Base-by-base conservation (phyloP, 2,888 invertebrate species). In the Amiota minor region DNA sequence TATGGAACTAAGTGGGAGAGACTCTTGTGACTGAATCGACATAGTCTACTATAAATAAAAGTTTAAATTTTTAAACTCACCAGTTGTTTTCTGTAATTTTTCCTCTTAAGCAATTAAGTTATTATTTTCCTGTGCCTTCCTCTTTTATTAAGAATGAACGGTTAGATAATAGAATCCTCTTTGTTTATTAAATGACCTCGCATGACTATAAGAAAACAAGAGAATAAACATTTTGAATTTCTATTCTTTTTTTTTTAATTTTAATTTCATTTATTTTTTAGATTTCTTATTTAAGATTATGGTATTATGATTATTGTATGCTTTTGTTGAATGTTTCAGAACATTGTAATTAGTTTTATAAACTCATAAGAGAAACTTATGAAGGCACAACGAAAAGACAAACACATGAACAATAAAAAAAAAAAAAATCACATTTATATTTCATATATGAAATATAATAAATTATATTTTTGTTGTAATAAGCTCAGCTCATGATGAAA, bases 321-420 rank as follows among this genome's bases (percentile, higher is more conserved):
- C 56, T 12, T 59, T 59, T 16, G 18, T 18, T 59, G 18, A 59
- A 11, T 59, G 59, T 18, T 20, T 59, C 59, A 11, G 53, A 72
- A 83, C 81, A 74, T 77, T 85, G 82, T 83, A 83, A 83, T 83
- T 83, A 83, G 82, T 85, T 83, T 85, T 85, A 77, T 16, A 69
- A 35, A 69, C 55, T 35, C 53, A 45, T 53, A 53, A n/a, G 20
- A 3, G 59, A n/a, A 20, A 59, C 18, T 20, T 20, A 59, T 18
- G 20, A 59, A 50, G 12, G 53, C 59, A 20, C 59, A 16, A 59
- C 20, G 23, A 50, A n/a, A 0, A 50, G 53, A 50, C 0, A 50
- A 50, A 6, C 16, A 18, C 3, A 56, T 16, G 10, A 16, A 23
- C 23, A 23, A 23, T 23, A 3, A 23, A 23, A 1, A 35, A 35